These are phyloP conservation scores for Megalops cyprinoides DNA, from an alignment of 2,797 vertebrate species.

Conservation along the genomic window DNA sequence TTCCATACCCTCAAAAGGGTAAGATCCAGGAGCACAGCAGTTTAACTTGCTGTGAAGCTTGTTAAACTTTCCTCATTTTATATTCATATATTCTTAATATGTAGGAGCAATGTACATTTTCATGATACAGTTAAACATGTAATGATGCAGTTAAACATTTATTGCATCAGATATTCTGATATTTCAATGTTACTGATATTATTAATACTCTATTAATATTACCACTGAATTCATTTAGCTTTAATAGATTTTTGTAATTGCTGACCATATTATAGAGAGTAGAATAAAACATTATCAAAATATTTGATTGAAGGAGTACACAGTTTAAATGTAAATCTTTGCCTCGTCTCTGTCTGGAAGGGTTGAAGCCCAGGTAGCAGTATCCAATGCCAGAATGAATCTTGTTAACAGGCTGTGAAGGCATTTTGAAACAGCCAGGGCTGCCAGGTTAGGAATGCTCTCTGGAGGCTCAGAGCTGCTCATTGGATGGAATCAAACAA, in stretches of 20 bases:
- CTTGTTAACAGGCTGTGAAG: background rate
- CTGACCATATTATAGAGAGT: too few species aligned
- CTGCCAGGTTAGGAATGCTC: too few species aligned
- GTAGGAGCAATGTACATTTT: slow-evolving; percentile 12
- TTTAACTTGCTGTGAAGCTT: background rate
- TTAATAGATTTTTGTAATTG: background rate
- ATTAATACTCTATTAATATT: background rate
- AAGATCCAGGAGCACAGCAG: slow-evolving; percentile 38
- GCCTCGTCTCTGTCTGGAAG: background rate
- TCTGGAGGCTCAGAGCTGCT: background rate
- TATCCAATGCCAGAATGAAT: background rate
- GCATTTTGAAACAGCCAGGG: background rate
- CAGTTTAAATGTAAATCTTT: background rate
- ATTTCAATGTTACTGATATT: too few species aligned
- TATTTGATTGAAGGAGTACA: too few species aligned
- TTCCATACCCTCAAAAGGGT: slow-evolving; percentile 85
- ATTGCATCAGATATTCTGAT: background rate
- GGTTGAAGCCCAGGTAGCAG: background rate
- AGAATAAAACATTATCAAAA: too few species aligned
- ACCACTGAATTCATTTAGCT: background rate
- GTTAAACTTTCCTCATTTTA: background rate
- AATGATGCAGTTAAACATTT: slow-evolving; percentile 19
- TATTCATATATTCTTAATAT: slow-evolving; percentile 16
- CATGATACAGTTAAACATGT: slow-evolving; percentile 2
- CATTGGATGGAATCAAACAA: background rate